A percentile compares a stretch with the other conserved stretches of the same genome.
Conservation (phyloP, 2,888 invertebrate genomes). For the Leucoma salicis region DNA sequence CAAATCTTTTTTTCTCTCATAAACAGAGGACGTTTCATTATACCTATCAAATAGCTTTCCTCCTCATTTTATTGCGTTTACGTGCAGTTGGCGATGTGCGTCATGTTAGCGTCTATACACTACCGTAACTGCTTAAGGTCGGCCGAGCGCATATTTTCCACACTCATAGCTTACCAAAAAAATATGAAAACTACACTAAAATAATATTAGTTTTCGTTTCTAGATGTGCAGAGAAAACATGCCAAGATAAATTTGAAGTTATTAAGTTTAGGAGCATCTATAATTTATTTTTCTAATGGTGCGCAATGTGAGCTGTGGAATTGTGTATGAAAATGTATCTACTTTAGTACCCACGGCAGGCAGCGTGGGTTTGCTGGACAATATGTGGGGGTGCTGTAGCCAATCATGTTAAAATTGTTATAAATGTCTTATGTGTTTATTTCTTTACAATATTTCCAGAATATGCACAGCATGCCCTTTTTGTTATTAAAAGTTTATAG, state of each 20-base stretch:
- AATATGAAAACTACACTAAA: no score
- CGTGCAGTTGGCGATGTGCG: no score
- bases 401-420: constrained; percentile 71
- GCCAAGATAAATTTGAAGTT: constrained; percentile 75
- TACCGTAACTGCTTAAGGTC: no score
- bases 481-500: constrained; percentile 54
- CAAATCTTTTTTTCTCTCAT: no score
- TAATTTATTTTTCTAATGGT: constrained; percentile 82
- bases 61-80: no score
- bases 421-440: constrained; percentile 57
- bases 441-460: constrained; percentile 58
- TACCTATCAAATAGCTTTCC: no score
- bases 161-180: no score
- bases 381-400: constrained; percentile 72
- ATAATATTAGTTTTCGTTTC: background rate
- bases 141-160: no score
- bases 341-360: constrained; percentile 59
- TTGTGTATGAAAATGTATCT: constrained; percentile 73
- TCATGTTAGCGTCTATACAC: no score
- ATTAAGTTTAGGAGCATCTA: constrained; percentile 75
- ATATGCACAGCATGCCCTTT: constrained; percentile 62
- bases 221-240: constrained; percentile 79
- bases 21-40: no score
- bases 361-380: constrained; percentile 65
- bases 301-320: constrained; percentile 80